Conservation (phyloP, 2,888 invertebrate species). For the Ophioninae sp. region DNA sequence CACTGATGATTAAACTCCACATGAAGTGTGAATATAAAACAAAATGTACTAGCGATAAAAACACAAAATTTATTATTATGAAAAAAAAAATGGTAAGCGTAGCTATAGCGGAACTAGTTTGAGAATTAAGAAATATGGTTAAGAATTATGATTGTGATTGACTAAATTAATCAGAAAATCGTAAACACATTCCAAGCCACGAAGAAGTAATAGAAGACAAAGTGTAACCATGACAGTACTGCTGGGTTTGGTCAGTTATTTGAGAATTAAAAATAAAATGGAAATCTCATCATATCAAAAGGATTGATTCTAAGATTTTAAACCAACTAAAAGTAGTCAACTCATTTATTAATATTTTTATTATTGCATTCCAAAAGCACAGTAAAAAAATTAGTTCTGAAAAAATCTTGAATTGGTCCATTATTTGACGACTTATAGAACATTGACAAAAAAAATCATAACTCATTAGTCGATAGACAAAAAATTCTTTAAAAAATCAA, state of each 20-base stretch:
- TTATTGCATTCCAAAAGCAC: constrained; percentile 2
- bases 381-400: not conserved
- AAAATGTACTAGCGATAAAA: too few relatives aligned
- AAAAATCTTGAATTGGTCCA: not conserved
- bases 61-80: too few relatives aligned
- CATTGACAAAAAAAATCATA: not conserved
- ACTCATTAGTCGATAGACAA: not conserved
- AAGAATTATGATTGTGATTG: not conserved
- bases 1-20: too few relatives aligned
- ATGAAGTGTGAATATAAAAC: too few relatives aligned
- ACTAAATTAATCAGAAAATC: not conserved
- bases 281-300: not conserved
- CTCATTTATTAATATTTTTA: not conserved
- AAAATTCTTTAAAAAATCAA: not conserved
- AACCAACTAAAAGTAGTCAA: not conserved
- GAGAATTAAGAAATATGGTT: not conserved
- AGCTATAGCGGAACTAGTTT: too few relatives aligned
- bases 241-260: not conserved
- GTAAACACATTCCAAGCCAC: not conserved
- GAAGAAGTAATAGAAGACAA: not conserved
- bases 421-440: not conserved
- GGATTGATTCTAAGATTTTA: not conserved
- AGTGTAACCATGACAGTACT: constrained; percentile 1
- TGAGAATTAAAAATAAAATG: not conserved
- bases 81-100: too few relatives aligned